These are phyloP conservation scores for Amblyjoppa fuscipennis DNA, from an alignment of 2,888 invertebrate genomes.

Conservation along the genomic window DNA sequence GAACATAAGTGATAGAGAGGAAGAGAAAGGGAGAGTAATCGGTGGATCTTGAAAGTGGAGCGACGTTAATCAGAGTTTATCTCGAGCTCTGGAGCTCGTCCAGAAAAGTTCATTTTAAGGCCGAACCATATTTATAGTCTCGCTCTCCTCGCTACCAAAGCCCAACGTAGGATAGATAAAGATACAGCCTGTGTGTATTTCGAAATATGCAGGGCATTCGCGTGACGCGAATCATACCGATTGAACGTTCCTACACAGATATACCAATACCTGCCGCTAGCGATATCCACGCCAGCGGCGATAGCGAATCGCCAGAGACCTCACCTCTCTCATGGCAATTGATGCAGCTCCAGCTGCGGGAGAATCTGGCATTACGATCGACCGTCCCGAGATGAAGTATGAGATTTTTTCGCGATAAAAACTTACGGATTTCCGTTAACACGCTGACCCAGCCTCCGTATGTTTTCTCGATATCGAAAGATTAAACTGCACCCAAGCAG, in stretches of 20 bases:
- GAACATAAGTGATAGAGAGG: constrained; percentile 15
- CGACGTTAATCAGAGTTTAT: constrained; percentile 61
- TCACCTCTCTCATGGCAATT: background rate
- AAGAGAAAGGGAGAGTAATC: constrained; percentile 8
- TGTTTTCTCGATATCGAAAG: constrained; percentile 13
- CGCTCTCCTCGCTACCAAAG: background rate
- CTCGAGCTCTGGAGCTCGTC: constrained; percentile 57
- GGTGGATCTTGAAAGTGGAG: constrained; percentile 50
- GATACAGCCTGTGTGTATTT: constrained; percentile 5
- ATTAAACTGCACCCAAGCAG: background rate
- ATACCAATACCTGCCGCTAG: background rate
- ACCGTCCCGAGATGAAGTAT: constrained; percentile 9
- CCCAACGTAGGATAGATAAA: background rate
- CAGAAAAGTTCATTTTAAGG: constrained; percentile 61
- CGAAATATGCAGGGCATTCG: background rate
- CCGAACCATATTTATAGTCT: constrained; percentile 51
- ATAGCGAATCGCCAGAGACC: constrained; percentile 7
- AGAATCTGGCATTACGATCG: constrained; percentile 44
- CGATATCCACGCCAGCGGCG: background rate
- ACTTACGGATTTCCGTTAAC: constrained; percentile 27
- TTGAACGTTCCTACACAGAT: background rate
- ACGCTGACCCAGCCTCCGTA: background rate
- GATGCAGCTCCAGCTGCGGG: constrained; percentile 2
- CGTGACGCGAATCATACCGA: constrained; percentile 29
- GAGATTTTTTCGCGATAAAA: constrained; percentile 37